Evolutionary conservation across 1,140 invertebrate species (phyloP).

Genomic region (Adoxophyes honmai): DNA sequence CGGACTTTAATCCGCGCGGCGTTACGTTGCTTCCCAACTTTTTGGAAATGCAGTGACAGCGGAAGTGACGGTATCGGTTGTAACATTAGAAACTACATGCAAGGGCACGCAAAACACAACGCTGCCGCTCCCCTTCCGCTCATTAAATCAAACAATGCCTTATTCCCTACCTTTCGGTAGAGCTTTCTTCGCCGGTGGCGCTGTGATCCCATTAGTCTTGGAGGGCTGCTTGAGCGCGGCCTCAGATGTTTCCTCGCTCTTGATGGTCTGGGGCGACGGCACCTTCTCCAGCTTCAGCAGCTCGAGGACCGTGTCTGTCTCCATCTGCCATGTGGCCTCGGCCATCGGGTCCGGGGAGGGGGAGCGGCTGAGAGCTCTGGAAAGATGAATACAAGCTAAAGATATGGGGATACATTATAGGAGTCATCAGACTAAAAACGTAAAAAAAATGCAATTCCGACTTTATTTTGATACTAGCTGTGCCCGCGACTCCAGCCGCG

Average conservation of each 20-base stretch:
- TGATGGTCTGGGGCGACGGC: constrained; percentile 16
- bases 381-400: constrained; percentile 18
- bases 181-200: constrained; percentile 51
- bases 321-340: constrained; percentile 49
- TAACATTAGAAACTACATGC: too few species aligned
- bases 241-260: constrained; percentile 34
- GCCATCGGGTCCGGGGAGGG: constrained; percentile 44
- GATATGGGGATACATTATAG: not conserved
- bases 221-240: constrained; percentile 36
- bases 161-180: constrained; percentile 49
- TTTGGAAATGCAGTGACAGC: too few species aligned
- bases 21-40: too few species aligned
- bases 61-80: too few species aligned
- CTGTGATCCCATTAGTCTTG: constrained; percentile 39
- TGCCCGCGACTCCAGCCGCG: too few species aligned
- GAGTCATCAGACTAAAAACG: too few species aligned
- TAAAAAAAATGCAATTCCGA: not conserved
- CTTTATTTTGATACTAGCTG: too few species aligned
- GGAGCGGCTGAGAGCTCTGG: constrained; percentile 48
- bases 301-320: constrained; percentile 43
- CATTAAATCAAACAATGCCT: too few species aligned
- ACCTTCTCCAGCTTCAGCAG: constrained; percentile 38
- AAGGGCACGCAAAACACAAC: too few species aligned
- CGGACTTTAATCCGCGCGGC: too few species aligned
- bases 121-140: too few species aligned